A percentile compares a stretch with the other conserved stretches of the same genome.
phyloP scores from a whole-genome alignment of 2,113 vertebrate genomes.

The Sus scrofa region DNA sequence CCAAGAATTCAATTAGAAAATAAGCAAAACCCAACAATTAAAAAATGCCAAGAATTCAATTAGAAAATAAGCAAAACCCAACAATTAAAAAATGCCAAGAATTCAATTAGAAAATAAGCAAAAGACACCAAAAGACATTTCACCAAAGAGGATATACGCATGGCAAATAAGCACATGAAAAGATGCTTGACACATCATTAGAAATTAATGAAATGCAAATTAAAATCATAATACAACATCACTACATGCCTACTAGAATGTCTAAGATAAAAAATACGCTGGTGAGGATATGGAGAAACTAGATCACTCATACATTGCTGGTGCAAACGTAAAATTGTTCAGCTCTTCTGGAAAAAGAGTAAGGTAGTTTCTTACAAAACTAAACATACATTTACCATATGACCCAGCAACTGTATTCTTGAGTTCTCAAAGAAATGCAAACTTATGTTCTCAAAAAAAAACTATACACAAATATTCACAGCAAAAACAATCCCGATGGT shows the following conservation, averaged over 20 bases:
- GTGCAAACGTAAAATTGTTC: not conserved
- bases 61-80: too few species aligned
- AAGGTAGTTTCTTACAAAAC: slow-evolving; percentile 22
- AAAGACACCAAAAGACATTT: not conserved
- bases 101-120: slow-evolving; percentile 18
- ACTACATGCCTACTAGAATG: slow-evolving; percentile 23
- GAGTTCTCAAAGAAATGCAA: not conserved
- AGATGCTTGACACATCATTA: not conserved
- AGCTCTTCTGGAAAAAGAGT: not conserved
- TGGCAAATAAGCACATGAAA: slow-evolving; percentile 13
- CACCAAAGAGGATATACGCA: not conserved
- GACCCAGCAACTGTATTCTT: not conserved
- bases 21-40: not conserved
- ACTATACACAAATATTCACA: not conserved
- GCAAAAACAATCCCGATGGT: not conserved
- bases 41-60: not conserved
- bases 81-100: not conserved
- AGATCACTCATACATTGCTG: not conserved
- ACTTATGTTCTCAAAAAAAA: not conserved
- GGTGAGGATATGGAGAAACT: not conserved
- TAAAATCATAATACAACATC: not conserved
- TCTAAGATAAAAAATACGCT: slow-evolving; percentile 2
- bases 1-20: not conserved
- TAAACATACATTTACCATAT: not conserved
- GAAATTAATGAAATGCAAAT: slow-evolving; percentile 50